Evolutionary conservation across 2,888 invertebrate species (phyloP), one percentile per base, ranked within the genome.

Genomic region (Pristionchus exspectatus): DNA sequence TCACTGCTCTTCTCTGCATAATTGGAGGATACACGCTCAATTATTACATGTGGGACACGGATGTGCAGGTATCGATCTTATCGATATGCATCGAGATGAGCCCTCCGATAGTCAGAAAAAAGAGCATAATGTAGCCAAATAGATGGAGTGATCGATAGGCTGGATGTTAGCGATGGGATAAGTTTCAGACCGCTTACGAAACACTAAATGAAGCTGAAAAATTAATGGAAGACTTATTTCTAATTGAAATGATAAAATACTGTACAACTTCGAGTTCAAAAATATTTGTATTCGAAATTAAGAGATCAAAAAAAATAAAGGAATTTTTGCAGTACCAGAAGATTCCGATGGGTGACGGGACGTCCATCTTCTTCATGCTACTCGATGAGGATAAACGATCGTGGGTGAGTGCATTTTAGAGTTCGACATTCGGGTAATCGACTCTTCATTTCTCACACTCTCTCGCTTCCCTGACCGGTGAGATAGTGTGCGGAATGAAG

Each of bases 21-120:
- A 24, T 87, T n/a, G n/a, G 16, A 21, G 87, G 50, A 1, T 69
- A 54, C 69, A 24, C 30, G 7, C 21, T n/a, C 72, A 87, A 87
- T 72, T 87, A 72, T 33, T 87, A 87, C 87, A 87, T 72, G 72
- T 87, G 50, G 54, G 87, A 87, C n/a, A 87, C 87, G 27, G 69
- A 69, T 21, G 87, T 54, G 3, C 50, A 87, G 54, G 87, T 87
- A n/a, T n/a, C n/a, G n/a, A n/a, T n/a, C n/a, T n/a, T n/a, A n/a
- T n/a, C n/a, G n/a, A n/a, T n/a, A n/a, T n/a, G n/a, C n/a, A n/a
- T n/a, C n/a, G n/a, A n/a, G n/a, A n/a, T n/a, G 27, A 24, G 69
- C 21, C 14, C 7, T 77, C 21, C 44, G 38, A 5, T 14, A 84
- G 0, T n/a, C 54, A 59, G 59, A 0, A 21, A 59, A 21, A 1